phyloP scores from a whole-genome alignment of 2,888 invertebrate species.

The Xanthorhoe spadicearia region DNA sequence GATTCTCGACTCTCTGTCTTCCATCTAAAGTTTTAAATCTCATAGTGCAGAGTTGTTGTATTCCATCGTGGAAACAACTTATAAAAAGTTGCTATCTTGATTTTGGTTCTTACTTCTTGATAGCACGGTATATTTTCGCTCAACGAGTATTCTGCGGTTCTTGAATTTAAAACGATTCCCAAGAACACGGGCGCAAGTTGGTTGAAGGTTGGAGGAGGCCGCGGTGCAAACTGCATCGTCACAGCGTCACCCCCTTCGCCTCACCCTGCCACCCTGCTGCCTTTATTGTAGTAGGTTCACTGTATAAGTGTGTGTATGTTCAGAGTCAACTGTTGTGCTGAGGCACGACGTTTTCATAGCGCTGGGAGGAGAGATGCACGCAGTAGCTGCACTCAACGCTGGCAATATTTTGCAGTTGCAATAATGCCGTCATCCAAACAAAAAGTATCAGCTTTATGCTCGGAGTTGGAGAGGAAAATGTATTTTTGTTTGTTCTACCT shows the following conservation, averaged over 20 bases:
- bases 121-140: conserved; percentile 63
- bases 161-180: conserved; percentile 85
- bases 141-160: conserved; percentile 75
- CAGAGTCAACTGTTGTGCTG: conserved; percentile 80
- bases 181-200: conserved; percentile 83
- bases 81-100: conserved; percentile 60
- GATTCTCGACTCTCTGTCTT: conserved; percentile 68
- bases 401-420: conserved; percentile 65
- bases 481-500: conserved; percentile 27
- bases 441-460: conserved; percentile 29
- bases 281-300: conserved; percentile 69
- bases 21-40: conserved; percentile 68
- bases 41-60: conserved; percentile 53
- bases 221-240: conserved; percentile 84
- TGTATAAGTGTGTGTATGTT: conserved; percentile 69
- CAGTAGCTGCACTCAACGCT: conserved; percentile 65
- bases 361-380: conserved; percentile 55
- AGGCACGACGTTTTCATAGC: conserved; percentile 73
- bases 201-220: conserved; percentile 82
- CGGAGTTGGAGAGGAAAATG: conserved; percentile 17
- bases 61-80: conserved; percentile 73
- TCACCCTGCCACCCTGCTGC: conserved; percentile 57
- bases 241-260: conserved; percentile 64
- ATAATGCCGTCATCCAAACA: conserved; percentile 37
- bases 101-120: conserved; percentile 61